phyloP scores from a whole-genome alignment of 2,888 invertebrate genomes.

The Drosophila pseudotakahashii region DNA sequence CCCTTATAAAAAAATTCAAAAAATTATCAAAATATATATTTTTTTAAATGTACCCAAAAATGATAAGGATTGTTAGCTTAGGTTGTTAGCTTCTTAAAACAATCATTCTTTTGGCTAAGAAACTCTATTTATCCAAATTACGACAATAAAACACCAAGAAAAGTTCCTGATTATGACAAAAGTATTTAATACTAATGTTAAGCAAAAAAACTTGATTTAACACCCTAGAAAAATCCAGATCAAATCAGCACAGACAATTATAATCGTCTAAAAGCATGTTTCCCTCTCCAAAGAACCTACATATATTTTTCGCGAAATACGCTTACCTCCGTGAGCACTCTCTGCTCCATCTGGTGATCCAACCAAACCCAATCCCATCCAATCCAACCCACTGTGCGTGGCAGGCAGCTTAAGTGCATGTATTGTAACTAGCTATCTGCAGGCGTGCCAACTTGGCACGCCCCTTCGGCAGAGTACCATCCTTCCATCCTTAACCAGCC shows the following conservation, averaged over 20 bases:
- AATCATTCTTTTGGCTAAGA: no score
- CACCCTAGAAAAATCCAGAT: no score
- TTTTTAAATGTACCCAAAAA: no score
- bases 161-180: no score
- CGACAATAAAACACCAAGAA: no score
- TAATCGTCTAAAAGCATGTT: background rate
- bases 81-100: no score
- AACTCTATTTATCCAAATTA: no score
- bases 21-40: no score
- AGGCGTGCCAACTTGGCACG: constrained; percentile 70
- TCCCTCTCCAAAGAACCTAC: background rate
- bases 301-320: background rate
- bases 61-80: no score
- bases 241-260: background rate
- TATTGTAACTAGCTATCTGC: constrained; percentile 72
- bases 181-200: no score
- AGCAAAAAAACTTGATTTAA: no score
- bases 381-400: constrained; percentile 23
- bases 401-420: constrained; percentile 59
- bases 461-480: constrained; percentile 49
- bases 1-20: no score
- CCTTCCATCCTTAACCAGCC: constrained; percentile 1
- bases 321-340: background rate
- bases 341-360: background rate
- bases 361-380: background rate